These are phyloP conservation scores for Zapus hudsonius DNA, from an alignment of 2,113 vertebrate genomes.

Conservation along the genomic window DNA sequence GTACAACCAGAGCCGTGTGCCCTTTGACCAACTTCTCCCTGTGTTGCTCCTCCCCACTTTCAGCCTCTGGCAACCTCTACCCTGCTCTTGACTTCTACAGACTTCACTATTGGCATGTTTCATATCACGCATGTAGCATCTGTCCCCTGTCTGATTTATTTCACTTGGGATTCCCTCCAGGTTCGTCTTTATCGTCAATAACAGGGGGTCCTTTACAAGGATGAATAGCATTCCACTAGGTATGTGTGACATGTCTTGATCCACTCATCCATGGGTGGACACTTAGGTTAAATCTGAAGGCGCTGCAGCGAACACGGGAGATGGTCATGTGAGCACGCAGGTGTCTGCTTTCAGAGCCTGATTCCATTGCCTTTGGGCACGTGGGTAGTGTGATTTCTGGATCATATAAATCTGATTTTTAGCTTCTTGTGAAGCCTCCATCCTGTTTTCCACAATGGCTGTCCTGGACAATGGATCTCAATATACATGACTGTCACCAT, in stretches of 20 bases:
- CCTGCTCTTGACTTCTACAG: not conserved
- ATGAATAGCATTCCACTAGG: too few species aligned
- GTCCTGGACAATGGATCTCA: not conserved
- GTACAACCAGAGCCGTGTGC: not conserved
- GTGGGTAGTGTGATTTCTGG: not conserved
- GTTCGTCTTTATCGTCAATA: not conserved
- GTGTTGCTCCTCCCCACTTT: not conserved
- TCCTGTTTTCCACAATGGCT: not conserved
- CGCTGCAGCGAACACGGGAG: not conserved
- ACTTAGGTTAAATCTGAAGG: not conserved
- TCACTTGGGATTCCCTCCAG: not conserved
- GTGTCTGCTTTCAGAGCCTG: not conserved
- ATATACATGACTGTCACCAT: not conserved
- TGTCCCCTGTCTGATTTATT: not conserved
- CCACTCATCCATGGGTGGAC: not conserved
- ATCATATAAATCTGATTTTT: too few species aligned
- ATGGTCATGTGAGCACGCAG: not conserved
- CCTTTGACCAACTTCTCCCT: not conserved
- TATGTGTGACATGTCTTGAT: not conserved
- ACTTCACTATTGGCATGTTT: too few species aligned
- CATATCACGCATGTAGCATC: not conserved
- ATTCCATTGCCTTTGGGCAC: not conserved
- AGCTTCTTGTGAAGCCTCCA: not conserved
- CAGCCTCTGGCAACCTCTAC: not conserved
- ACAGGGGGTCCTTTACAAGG: not conserved